Evolutionary conservation across 2,888 invertebrate genomes (phyloP).

Genomic region (Ormyrus pomaceus): DNA sequence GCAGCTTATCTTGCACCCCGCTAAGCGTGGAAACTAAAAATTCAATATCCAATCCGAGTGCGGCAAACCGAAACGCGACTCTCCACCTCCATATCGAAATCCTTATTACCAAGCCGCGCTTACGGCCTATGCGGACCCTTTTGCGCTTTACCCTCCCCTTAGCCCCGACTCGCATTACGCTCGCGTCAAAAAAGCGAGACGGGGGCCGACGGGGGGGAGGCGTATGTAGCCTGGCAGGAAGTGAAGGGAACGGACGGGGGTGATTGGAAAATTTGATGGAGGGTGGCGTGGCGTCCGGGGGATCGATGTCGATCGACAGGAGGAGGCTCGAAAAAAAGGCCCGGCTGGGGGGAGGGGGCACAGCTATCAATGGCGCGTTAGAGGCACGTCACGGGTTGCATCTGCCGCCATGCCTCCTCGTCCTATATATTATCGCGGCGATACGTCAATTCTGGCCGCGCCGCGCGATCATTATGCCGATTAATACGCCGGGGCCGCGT

Average conservation of each 20-base stretch:
- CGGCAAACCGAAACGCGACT: neutral
- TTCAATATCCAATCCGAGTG: neutral
- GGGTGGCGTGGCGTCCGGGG: constrained; percentile 62
- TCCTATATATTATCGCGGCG: constrained; percentile 69
- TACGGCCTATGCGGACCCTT: constrained; percentile 63
- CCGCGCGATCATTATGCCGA: constrained; percentile 69
- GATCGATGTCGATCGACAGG: too few species aligned
- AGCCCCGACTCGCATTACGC: constrained; percentile 59
- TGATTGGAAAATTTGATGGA: constrained; percentile 75
- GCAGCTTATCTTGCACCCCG: neutral
- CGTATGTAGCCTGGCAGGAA: neutral
- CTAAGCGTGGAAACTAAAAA: neutral
- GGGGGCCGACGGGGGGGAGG: neutral
- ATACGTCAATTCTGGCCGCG: constrained; percentile 70
- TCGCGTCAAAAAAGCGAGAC: constrained; percentile 57
- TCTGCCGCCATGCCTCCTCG: constrained; percentile 66
- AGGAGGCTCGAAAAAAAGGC: neutral
- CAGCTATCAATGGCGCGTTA: constrained; percentile 64
- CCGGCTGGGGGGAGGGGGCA: neutral
- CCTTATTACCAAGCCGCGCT: constrained; percentile 58
- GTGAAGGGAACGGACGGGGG: constrained; percentile 60
- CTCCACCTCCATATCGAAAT: constrained; percentile 31
- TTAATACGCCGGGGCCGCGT: constrained; percentile 56
- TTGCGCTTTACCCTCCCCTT: constrained; percentile 21
- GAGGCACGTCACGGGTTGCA: constrained; percentile 64